phyloP scores from a whole-genome alignment of 2,888 invertebrate species.

The Baronia brevicornis region DNA sequence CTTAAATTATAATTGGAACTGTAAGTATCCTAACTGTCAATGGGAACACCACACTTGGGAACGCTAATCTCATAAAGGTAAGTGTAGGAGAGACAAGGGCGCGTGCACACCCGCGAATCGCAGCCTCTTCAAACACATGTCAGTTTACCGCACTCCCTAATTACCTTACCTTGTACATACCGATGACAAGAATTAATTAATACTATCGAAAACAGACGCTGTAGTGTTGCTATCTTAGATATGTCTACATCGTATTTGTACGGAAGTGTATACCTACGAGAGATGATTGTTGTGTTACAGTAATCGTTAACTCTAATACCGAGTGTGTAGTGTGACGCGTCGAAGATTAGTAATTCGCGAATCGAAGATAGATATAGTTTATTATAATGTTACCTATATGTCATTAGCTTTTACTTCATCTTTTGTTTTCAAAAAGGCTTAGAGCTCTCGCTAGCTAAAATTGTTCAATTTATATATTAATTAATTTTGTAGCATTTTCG shows the following conservation, averaged over 20 bases:
- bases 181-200: slow-evolving; percentile 54
- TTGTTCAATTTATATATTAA: slow-evolving; percentile 2
- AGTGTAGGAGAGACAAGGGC: slow-evolving; percentile 20
- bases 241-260: too few relatives aligned
- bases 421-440: too few relatives aligned
- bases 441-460: too few relatives aligned
- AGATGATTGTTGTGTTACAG: slow-evolving; percentile 17
- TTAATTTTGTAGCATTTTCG: background rate
- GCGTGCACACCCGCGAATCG: slow-evolving; percentile 16
- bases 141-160: slow-evolving; percentile 43
- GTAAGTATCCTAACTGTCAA: too few relatives aligned
- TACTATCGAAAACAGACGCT: slow-evolving; percentile 45
- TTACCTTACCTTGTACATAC: slow-evolving; percentile 43
- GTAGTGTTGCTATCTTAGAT: slow-evolving; percentile 10
- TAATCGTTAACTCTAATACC: slow-evolving; percentile 27
- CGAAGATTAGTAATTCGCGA: slow-evolving; percentile 16
- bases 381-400: too few relatives aligned
- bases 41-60: slow-evolving; percentile 3
- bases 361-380: slow-evolving; percentile 1
- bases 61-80: slow-evolving; percentile 23
- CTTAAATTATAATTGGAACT: too few relatives aligned
- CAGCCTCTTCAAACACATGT: slow-evolving; percentile 35
- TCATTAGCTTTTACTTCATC: too few relatives aligned
- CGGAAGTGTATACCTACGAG: too few relatives aligned
- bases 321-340: slow-evolving; percentile 23